Base-by-base conservation (phyloP, 1,140 invertebrate genomes). In the Ooceraea biroi region DNA sequence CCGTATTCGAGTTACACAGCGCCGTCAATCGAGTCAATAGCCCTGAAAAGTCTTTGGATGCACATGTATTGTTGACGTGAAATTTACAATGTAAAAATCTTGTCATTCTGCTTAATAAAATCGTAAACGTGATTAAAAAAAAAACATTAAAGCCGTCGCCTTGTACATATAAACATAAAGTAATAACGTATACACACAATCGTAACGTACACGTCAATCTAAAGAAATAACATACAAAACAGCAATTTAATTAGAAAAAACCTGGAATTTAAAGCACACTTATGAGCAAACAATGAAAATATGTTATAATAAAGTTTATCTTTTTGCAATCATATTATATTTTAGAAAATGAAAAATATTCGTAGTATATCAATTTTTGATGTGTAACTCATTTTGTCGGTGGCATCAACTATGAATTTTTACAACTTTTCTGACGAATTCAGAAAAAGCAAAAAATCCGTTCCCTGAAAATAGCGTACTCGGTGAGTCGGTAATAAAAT, bases 61-160 rank as follows among this genome's bases (percentile, higher is more conserved):
- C 22, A 22, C 4, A 4, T n/a, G 14, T 1, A 17, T 55, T 41
- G 3, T 1, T 65, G 27, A 46, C 30, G 14, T 27, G 30, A 11
- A 65, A 77, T 77, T 77, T 77, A 66, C 61, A 22, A 68, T 14
- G 36, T 68, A 3, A 78, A 78, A 57, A 55, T 68, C 22, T 7
- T n/a, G 14, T 4, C 36, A 14, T 14, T 12, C 4, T 14, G 17
- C 52, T 14, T 3, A 44, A 69, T 44, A 30, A 78, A 44, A 69
- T 57, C 44, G 5, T 22, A n/a, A 8, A 73, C 44, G 10, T 17
- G 14, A 22, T 14, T 44, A 55, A 27, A 27, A 0, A 55, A 36
- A 27, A 0, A 41, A 50, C 58, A 36, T 22, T 48, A 11, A 72
- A 55, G 17, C 44, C 22, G n/a, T 12, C n/a, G 41, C n/a, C 0